Evolutionary conservation across 2,797 vertebrate species (phyloP).

Genomic region (Falco peregrinus): DNA sequence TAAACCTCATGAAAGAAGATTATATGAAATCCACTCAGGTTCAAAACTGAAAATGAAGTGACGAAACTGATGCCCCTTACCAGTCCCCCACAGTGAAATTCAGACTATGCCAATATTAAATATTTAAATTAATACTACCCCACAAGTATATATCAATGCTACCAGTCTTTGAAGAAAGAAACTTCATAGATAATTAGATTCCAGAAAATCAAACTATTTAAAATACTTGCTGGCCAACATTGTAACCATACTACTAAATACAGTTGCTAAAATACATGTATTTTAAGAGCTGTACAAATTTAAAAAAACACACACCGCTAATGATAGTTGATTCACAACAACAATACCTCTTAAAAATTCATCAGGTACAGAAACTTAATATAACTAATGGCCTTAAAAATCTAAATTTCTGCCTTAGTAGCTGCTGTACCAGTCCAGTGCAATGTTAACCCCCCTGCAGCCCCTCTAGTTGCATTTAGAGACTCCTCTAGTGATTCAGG

Average conservation of each 20-base stretch:
- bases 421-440: not conserved
- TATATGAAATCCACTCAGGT: constrained; percentile 82
- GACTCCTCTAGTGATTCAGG: constrained; percentile 68
- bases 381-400: not conserved
- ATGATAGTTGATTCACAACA: not conserved
- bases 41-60: constrained; percentile 28
- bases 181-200: not conserved
- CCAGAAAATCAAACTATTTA: not conserved
- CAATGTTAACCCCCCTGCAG: not conserved
- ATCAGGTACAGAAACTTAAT: not conserved
- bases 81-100: not conserved
- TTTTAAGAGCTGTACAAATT: not conserved
- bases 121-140: not conserved
- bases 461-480: constrained; percentile 37
- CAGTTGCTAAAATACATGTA: not conserved
- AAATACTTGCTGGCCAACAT: not conserved
- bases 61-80: not conserved
- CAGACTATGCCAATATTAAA: not conserved
- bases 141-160: not conserved
- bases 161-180: not conserved
- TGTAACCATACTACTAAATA: not conserved
- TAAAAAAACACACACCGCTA: not conserved
- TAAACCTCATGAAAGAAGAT: constrained; percentile 75
- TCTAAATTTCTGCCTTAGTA: not conserved
- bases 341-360: not conserved